These are phyloP conservation scores for Hozukius guyotensis DNA, from an alignment of 2,797 vertebrate genomes.

Conservation along the genomic window DNA sequence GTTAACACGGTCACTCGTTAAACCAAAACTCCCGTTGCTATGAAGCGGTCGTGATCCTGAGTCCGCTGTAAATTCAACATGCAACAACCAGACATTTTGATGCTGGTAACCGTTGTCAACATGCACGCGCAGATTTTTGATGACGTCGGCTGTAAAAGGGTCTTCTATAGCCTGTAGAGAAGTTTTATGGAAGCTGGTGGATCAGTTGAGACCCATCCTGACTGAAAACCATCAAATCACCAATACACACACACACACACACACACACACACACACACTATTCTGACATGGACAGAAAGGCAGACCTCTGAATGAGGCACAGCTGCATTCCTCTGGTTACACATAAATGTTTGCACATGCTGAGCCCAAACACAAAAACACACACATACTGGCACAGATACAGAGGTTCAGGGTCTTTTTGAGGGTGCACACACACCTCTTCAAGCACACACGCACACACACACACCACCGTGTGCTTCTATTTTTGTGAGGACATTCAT, in stretches of 20 bases:
- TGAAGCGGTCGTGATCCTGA: too few relatives aligned
- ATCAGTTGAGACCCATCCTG: background rate
- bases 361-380: slow-evolving; percentile 49
- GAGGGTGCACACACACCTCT: background rate
- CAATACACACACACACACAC: slow-evolving; percentile 1
- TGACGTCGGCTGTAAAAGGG: too few relatives aligned
- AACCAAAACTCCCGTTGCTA: too few relatives aligned
- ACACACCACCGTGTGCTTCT: background rate
- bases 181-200: background rate
- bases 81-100: too few relatives aligned
- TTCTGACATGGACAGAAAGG: slow-evolving; percentile 4
- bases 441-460: background rate
- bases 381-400: slow-evolving; percentile 18
- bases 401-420: slow-evolving; percentile 6
- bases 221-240: background rate
- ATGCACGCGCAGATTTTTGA: too few relatives aligned
- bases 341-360: slow-evolving; percentile 62
- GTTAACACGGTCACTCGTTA: too few relatives aligned
- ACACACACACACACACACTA: slow-evolving; percentile 3
- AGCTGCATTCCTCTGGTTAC: slow-evolving; percentile 55
- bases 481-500: too few relatives aligned
- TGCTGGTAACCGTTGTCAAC: too few relatives aligned
- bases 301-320: slow-evolving; percentile 33
- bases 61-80: too few relatives aligned
- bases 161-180: background rate